These are phyloP conservation scores for Chanos chanos DNA, from an alignment of 2,797 vertebrate species.

Conservation along the genomic window DNA sequence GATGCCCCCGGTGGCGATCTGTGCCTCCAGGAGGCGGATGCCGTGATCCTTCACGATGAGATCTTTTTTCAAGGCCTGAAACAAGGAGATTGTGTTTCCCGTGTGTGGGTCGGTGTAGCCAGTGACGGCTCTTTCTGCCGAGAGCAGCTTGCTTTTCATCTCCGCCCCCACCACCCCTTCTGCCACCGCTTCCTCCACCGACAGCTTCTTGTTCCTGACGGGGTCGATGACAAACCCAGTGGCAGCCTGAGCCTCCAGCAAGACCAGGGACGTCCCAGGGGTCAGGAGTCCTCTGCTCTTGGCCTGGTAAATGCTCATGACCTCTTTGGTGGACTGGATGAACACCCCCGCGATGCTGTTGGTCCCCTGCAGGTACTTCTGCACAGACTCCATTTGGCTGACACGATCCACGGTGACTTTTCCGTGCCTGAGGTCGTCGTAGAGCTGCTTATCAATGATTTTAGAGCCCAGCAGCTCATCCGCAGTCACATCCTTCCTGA, in stretches of 20 bases:
- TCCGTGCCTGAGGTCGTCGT: too few relatives aligned
- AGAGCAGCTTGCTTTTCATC: too few relatives aligned
- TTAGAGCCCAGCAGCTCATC: too few relatives aligned
- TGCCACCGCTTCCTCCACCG: conserved; percentile 78
- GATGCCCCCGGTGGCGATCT: conserved; percentile 82
- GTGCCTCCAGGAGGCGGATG: conserved; percentile 80
- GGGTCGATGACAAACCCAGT: conserved; percentile 62
- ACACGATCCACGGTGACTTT: too few relatives aligned
- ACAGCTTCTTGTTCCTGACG: conserved; percentile 71
- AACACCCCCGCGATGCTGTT: too few relatives aligned
- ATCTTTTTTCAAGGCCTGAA: conserved; percentile 83
- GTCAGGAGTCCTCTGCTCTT: conserved; percentile 27
- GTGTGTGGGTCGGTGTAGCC: conserved; percentile 85
- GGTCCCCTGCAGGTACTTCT: too few relatives aligned
- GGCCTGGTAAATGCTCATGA: conserved; percentile 32
- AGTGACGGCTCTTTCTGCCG: conserved; percentile 76
- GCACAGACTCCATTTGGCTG: too few relatives aligned
- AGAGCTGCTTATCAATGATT: too few relatives aligned
- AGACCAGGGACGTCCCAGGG: conserved; percentile 37
- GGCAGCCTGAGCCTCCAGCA: conserved; percentile 45
- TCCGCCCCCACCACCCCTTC: conserved; percentile 74
- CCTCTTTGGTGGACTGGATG: conserved; percentile 27
- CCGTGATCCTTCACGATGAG: conserved; percentile 76
- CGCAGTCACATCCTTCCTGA: too few relatives aligned
- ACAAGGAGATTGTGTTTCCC: conserved; percentile 74